phyloP scores from a whole-genome alignment of 2,888 invertebrate genomes.

The Chaitophorus viminalis region DNA sequence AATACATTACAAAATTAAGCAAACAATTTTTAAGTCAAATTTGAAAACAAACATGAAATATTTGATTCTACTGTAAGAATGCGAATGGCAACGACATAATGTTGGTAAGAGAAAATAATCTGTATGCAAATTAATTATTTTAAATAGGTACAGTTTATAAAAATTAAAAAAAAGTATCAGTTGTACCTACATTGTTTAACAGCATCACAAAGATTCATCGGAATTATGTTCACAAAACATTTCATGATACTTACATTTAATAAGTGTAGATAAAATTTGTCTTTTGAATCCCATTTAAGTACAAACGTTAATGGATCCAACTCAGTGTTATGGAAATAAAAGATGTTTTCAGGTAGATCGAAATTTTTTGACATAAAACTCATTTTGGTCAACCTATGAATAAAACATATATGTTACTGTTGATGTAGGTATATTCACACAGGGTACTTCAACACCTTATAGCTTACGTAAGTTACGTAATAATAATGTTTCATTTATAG shows the following conservation, averaged over 20 bases:
- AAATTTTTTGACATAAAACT: background rate
- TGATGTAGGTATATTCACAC: no score
- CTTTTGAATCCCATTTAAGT: background rate
- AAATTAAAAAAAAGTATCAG: no score
- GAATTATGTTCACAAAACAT: background rate
- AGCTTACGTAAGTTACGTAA: no score
- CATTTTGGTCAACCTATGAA: background rate
- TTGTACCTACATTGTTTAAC: no score
- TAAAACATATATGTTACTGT: no score
- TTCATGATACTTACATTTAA: background rate
- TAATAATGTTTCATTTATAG: fast-evolving
- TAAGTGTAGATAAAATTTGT: background rate
- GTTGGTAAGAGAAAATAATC: no score
- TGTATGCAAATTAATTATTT: no score
- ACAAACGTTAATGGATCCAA: background rate
- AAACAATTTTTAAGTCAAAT: background rate
- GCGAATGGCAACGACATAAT: no score
- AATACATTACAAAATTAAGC: background rate
- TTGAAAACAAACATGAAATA: background rate
- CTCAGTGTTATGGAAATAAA: background rate
- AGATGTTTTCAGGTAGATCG: background rate
- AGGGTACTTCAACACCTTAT: no score
- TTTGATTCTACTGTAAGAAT: no score
- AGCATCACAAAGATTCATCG: no score
- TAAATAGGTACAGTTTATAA: no score